phyloP scores from a whole-genome alignment of 2,888 invertebrate species.

The Resseliella maxima region DNA sequence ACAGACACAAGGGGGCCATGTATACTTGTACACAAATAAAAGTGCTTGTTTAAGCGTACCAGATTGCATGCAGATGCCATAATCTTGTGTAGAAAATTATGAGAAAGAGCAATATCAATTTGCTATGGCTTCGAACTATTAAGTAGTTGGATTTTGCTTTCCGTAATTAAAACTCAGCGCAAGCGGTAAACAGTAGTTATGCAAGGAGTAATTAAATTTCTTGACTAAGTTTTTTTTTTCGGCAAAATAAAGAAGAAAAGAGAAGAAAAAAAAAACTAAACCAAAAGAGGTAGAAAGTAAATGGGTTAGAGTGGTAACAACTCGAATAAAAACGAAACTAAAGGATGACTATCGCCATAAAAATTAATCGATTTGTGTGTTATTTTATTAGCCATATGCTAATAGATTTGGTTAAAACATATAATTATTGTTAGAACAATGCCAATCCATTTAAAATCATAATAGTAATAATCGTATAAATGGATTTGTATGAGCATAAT shows the following conservation, averaged over 20 bases:
- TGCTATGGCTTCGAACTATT: background rate
- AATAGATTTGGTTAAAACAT: conserved; percentile 11
- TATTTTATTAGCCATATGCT: conserved; percentile 16
- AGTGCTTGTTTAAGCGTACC: background rate
- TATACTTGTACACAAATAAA: too few relatives aligned
- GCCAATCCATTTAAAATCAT: background rate
- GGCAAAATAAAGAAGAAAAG: background rate
- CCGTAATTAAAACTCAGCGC: background rate
- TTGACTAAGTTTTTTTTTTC: background rate
- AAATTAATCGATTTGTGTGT: background rate
- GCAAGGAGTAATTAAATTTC: background rate
- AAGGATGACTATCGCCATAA: background rate
- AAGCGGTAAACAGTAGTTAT: conserved; percentile 5
- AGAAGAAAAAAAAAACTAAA: background rate
- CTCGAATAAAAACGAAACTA: background rate
- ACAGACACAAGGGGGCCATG: too few relatives aligned
- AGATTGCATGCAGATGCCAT: conserved; percentile 2
- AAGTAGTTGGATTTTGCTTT: conserved; percentile 4
- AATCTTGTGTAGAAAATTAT: background rate
- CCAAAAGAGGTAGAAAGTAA: background rate
- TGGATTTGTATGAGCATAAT: background rate
- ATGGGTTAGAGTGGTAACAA: too few relatives aligned
- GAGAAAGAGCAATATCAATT: conserved; percentile 14
- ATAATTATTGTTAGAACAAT: background rate
- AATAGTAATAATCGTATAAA: background rate